Evolutionary conservation across 2,797 vertebrate genomes (phyloP), one percentile per base, ranked within the genome.

Genomic region (Ctenochaetus hawaiiensis): DNA sequence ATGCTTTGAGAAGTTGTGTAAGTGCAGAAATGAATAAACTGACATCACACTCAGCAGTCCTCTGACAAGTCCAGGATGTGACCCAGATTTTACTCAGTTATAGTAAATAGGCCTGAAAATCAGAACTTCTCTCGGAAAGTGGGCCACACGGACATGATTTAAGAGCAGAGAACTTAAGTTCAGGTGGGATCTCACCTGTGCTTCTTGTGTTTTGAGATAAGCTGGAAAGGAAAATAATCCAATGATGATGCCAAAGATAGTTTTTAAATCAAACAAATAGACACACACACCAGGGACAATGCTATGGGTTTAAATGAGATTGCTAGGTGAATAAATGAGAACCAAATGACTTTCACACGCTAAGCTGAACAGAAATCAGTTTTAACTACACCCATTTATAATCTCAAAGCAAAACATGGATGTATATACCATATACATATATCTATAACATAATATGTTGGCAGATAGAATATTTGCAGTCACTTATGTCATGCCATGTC

Each of bases 41-140:
- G 62, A 79, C 51, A 58, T 85, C 20, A 71, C 18, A 52, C 20
- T 61, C 67, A 52, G 34, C 59, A 26, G 43, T 67, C 18, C 47
- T 68, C 23, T 48, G 14, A 75, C 66, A 70, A 79, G 67, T 64
- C 34, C 44, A 71, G 63, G 14, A 48, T 53, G 52, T 72, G 80
- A 76, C 77, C 78, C 64, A 20, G 34, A 85, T 87, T 78, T 74
- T 17, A 51, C 37, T 75, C 37, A 77, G 52, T 58, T 62, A 67
- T 52, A 67, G 66, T 16, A 72, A 84, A 85, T 43, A 75, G 86
- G 77, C 18, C 75, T 80, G 58, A 72, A 67, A 74, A 72, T 72
- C 53, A 54, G 63, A 67, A 83, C 59, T 64, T 68, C 16, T 57
- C 9, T 43, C 26, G 43, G 65, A 63, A 83, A 83, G 48, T 70